A percentile compares a stretch with the other conserved stretches of the same genome.
These are phyloP conservation scores for Anagrus nilaparvatae DNA, from an alignment of 1,140 invertebrate species.

Conservation along the genomic window DNA sequence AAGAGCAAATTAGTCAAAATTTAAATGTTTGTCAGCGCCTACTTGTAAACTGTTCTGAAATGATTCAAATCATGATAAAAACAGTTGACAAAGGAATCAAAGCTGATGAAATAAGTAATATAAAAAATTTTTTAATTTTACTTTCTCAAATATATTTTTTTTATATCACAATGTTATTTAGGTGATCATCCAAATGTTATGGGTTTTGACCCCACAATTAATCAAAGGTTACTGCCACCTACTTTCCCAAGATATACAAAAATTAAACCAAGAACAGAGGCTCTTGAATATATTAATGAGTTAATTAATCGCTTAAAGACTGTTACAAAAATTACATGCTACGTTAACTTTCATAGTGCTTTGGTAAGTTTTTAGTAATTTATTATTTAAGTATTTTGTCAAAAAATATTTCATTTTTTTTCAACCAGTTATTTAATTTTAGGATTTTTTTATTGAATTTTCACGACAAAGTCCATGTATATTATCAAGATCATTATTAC, in stretches of 20 bases:
- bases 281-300: slow-evolving; percentile 75
- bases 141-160: slow-evolving; percentile 1
- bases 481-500: slow-evolving; percentile 83
- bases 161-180: slow-evolving; percentile 24
- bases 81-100: slow-evolving; percentile 67
- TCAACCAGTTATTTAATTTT: slow-evolving; percentile 23
- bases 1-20: slow-evolving; percentile 45
- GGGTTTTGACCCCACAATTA: slow-evolving; percentile 92
- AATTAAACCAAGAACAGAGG: slow-evolving; percentile 75
- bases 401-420: background rate
- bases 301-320: slow-evolving; percentile 69
- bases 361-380: slow-evolving; percentile 51
- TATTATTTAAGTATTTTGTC: background rate
- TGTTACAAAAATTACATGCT: slow-evolving; percentile 72
- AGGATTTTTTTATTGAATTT: slow-evolving; percentile 93
- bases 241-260: slow-evolving; percentile 96
- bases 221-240: slow-evolving; percentile 87
- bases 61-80: slow-evolving; percentile 69
- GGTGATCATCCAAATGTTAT: slow-evolving; percentile 47
- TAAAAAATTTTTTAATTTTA: slow-evolving; percentile 15
- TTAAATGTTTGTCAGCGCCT: slow-evolving; percentile 56
- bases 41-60: slow-evolving; percentile 59
- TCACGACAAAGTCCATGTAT: slow-evolving; percentile 79
- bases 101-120: slow-evolving; percentile 58
- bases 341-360: slow-evolving; percentile 69